Evolutionary conservation across 1,140 invertebrate species (phyloP).

Genomic region (Vollenhovia emeryi): DNA sequence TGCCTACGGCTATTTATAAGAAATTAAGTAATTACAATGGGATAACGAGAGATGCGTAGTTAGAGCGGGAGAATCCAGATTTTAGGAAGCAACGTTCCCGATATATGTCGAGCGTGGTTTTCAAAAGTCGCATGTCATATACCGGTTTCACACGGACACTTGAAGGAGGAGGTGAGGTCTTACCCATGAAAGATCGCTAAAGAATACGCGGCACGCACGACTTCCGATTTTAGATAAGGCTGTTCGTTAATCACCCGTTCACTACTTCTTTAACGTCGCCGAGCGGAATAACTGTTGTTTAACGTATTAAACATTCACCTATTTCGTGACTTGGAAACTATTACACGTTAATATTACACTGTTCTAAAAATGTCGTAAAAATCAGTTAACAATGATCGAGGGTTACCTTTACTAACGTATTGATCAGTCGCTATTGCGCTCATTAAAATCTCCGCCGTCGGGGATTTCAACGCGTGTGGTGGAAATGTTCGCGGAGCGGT

Average conservation of each 20-base stretch:
- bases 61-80: not conserved
- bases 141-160: not conserved
- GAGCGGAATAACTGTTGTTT: conserved; percentile 12
- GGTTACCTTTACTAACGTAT: not conserved
- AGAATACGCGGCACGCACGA: conserved; percentile 28
- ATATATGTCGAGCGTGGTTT: conserved; percentile 28
- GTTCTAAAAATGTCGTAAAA: conserved; percentile 11
- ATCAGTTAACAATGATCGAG: not conserved
- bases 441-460: conserved; percentile 9
- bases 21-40: conserved; percentile 15
- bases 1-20: not conserved
- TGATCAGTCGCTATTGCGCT: not conserved
- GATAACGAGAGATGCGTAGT: not conserved
- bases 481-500: not conserved
- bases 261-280: not conserved
- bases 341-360: not conserved
- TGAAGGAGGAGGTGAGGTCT: not conserved
- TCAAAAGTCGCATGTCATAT: not conserved
- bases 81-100: not conserved
- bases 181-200: not conserved
- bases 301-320: not conserved
- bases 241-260: not conserved
- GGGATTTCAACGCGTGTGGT: not conserved
- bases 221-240: conserved; percentile 31
- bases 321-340: conserved; percentile 15